Percentiles rank a stretch among this genome's conserved stretches.
Conservation (phyloP, 2,113 vertebrate genomes). For the Leptobrachium ailaonicum region DNA sequence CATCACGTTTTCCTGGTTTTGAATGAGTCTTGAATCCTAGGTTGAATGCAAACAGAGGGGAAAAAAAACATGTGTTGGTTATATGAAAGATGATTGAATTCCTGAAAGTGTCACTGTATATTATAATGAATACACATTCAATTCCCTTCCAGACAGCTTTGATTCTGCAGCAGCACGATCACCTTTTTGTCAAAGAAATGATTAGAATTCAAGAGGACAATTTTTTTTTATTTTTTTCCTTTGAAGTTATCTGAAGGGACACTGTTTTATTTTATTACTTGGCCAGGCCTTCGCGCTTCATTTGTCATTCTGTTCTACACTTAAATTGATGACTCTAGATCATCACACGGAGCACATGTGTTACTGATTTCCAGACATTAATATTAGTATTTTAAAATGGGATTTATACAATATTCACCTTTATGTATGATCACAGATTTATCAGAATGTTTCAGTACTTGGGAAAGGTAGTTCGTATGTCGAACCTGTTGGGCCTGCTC, state of each 20-base stretch:
- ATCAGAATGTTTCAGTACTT: no score
- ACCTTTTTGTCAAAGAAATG: constrained; percentile 35
- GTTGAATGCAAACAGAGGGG: neutral
- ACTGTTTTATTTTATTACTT: no score
- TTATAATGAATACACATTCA: constrained; percentile 28
- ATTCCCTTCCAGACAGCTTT: constrained; percentile 29
- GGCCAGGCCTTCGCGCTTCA: neutral
- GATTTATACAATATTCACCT: no score
- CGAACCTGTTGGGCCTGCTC: no score
- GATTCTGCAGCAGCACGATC: constrained; percentile 21
- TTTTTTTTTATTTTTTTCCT: constrained; percentile 12
- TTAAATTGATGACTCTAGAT: no score
- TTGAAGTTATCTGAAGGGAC: constrained; percentile 4
- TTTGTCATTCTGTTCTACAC: no score
- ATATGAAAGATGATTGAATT: constrained; percentile 22
- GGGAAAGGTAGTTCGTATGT: no score
- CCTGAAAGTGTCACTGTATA: constrained; percentile 2
- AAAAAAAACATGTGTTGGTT: constrained; percentile 14
- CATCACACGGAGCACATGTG: no score
- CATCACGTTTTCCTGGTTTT: neutral
- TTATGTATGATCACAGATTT: no score
- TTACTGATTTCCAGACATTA: no score
- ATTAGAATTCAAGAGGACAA: constrained; percentile 33
- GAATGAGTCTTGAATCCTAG: neutral
- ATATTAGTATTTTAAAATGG: no score